These are phyloP conservation scores for Conopomorpha cramerella DNA, from an alignment of 1,140 invertebrate genomes.

Conservation along the genomic window DNA sequence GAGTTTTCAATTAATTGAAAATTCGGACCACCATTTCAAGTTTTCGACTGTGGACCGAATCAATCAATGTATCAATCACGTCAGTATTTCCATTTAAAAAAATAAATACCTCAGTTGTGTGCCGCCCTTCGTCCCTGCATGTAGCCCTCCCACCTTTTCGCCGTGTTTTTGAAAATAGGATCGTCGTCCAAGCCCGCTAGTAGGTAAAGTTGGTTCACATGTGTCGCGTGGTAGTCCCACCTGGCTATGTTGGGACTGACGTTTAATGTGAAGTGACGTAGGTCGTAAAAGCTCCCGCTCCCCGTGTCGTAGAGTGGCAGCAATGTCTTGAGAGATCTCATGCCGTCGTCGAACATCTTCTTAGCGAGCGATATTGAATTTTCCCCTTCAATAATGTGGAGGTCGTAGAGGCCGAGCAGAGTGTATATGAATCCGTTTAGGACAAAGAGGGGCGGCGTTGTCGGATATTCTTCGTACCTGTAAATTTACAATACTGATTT, in stretches of 20 bases:
- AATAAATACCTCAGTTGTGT: conserved; percentile 86
- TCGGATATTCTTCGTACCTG: conserved; percentile 99
- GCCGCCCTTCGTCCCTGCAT: conserved; percentile 92
- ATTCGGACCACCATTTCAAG: background rate
- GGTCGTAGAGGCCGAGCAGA: conserved; percentile 93
- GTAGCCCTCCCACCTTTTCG: conserved; percentile 93
- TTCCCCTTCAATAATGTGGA: conserved; percentile 69
- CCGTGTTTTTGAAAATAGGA: conserved; percentile 80
- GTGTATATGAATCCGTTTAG: conserved; percentile 99
- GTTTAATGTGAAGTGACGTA: conserved; percentile 88
- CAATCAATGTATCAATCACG: background rate
- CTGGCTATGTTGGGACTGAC: conserved; percentile 88
- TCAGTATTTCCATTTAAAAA: background rate
- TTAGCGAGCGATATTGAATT: conserved; percentile 69
- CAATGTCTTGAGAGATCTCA: conserved; percentile 87
- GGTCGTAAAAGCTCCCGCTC: conserved; percentile 94
- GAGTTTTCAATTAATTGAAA: no score
- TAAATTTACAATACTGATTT: conserved; percentile 3
- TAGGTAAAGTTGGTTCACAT: conserved; percentile 94
- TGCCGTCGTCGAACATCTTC: conserved; percentile 82
- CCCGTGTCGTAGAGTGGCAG: conserved; percentile 94
- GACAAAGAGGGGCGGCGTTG: conserved; percentile 91
- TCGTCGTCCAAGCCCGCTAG: conserved; percentile 87
- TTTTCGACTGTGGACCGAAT: background rate
- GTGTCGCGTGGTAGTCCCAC: conserved; percentile 99